phyloP scores from a whole-genome alignment of 35 echinoderm and acorn worm species.

The Lytechinus variegatus region DNA sequence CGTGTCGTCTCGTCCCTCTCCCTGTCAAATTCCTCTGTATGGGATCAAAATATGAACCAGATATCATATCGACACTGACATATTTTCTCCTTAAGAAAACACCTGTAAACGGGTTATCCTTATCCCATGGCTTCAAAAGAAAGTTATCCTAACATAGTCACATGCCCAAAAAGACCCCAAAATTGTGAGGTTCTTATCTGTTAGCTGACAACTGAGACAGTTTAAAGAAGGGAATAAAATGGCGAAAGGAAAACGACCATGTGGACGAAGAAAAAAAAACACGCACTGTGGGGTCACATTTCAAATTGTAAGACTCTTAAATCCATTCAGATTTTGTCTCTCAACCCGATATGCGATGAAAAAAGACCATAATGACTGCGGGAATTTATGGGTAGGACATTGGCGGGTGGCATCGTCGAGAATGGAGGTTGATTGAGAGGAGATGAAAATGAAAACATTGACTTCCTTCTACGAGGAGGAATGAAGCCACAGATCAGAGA shows the following conservation, averaged over 20 bases:
- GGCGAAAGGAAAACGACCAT: neutral
- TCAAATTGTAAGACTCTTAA: slow-evolving; percentile 39
- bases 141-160: neutral
- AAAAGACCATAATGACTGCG: slow-evolving; percentile 24
- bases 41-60: slow-evolving; percentile 18
- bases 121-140: neutral
- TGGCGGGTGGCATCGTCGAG: slow-evolving; percentile 24
- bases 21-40: neutral
- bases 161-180: neutral
- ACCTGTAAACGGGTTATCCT: slow-evolving; percentile 26
- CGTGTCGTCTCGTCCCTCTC: neutral
- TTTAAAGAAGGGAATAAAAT: neutral
- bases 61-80: slow-evolving; percentile 29
- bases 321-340: slow-evolving; percentile 31
- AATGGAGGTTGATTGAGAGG: neutral
- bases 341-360: slow-evolving; percentile 11
- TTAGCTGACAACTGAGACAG: neutral
- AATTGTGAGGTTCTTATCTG: neutral
- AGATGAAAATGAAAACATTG: neutral
- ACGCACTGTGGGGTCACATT: slow-evolving; percentile 25
- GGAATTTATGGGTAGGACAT: neutral
- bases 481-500: neutral
- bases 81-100: neutral
- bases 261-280: neutral
- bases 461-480: neutral